A percentile compares a stretch with the other conserved stretches of the same genome.
phyloP scores from a whole-genome alignment of 2,113 vertebrate genomes.

The Bettongia penicillata region DNA sequence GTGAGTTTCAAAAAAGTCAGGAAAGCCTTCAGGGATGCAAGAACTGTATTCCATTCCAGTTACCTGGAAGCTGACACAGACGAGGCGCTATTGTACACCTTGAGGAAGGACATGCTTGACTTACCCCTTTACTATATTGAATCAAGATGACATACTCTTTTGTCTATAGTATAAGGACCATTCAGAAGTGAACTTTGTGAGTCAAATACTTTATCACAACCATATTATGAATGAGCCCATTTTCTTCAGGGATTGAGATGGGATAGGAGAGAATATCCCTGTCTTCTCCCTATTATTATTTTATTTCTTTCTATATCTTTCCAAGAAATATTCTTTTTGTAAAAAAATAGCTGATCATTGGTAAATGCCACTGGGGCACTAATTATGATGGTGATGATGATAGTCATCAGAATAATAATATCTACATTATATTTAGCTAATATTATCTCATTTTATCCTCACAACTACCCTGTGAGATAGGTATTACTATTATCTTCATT shows the following conservation, averaged over 20 bases:
- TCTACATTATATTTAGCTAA: background rate
- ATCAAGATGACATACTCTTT: background rate
- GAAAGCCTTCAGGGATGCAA: background rate
- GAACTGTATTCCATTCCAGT: background rate
- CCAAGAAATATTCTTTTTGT: background rate
- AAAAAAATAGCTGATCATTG: background rate
- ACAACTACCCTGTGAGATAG: background rate
- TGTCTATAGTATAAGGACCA: background rate
- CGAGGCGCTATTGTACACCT: background rate
- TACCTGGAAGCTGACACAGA: background rate
- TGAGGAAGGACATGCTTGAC: background rate
- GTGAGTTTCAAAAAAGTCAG: background rate
- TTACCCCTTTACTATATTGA: background rate
- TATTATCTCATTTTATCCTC: slow-evolving; percentile 1
- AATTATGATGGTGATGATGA: background rate
- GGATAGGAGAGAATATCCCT: background rate
- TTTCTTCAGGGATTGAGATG: background rate
- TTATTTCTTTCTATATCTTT: background rate
- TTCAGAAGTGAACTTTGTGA: background rate
- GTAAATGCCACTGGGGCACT: background rate
- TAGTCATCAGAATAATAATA: background rate
- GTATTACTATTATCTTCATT: slow-evolving; percentile 3
- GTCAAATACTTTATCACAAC: background rate
- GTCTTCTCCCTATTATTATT: too few relatives aligned
- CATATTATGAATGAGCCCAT: background rate